Base-by-base conservation (phyloP, 2,797 vertebrate species). In the Acanthopagrus latus region DNA sequence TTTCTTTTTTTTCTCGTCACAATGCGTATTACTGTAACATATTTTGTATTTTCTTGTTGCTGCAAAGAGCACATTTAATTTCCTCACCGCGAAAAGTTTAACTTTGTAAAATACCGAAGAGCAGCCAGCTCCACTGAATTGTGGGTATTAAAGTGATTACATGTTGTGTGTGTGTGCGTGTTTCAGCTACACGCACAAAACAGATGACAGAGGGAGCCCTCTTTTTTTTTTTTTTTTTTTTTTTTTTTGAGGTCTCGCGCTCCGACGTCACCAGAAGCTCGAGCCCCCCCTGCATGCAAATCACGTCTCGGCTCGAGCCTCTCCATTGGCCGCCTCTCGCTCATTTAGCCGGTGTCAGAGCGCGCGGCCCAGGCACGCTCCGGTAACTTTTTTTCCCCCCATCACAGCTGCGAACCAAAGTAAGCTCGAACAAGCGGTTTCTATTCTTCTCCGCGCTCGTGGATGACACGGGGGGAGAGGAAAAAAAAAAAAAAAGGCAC, bases 311-410 rank as follows among this genome's bases (percentile, higher is more conserved):
- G 90, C 92, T 94, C 91, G 82, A 82, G 89, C 90, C 91, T 91
- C 87, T 88, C 94, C 84, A 98, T 98, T 98, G 97, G 97, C 96
- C 95, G 90, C 84, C 94, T 86, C 86, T 84, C 87, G 88, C 90
- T 95, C 95, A 96, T 97, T 97, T 96, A 97, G 96, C 94, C 94
- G 94, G 94, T 94, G 92, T 94, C 93, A 92, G 78, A 90, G 95
- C 94, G 93, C 93, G 87, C 94, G 85, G 93, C 92, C 96, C 95
- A 94, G 95, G 93, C 95, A 95, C 92, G 91, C 89, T 89, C 89
- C 76, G 74, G 79, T 63, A 91, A 93, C 89, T 90, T 89, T 88
- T 88, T 27, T n/a, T n/a, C n/a, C n/a, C n/a, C 84, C 74, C 78
- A 68, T 77, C 29, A 0, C 69, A 64, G 90, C 86, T 83, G 33